phyloP scores from a whole-genome alignment of 2,797 vertebrate genomes.

The Eulemur rubriventer region DNA sequence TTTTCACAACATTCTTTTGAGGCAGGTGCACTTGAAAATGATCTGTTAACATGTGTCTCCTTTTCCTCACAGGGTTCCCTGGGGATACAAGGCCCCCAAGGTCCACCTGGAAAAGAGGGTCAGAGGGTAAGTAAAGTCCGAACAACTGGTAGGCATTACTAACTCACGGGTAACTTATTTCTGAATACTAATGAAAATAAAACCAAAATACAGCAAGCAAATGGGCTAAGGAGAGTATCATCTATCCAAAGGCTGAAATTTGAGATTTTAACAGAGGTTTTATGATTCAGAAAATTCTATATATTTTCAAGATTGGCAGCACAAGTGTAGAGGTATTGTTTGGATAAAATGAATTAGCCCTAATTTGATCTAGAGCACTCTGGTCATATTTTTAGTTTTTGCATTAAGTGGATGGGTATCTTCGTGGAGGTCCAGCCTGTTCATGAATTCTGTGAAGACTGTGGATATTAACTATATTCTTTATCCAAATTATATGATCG shows the following conservation, averaged over 20 bases:
- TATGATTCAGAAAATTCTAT: constrained; percentile 80
- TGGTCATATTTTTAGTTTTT: not conserved
- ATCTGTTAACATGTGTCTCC: constrained; percentile 61
- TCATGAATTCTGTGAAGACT: not conserved
- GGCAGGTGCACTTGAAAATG: constrained; percentile 55
- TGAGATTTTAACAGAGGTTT: constrained; percentile 82
- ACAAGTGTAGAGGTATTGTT: constrained; percentile 79
- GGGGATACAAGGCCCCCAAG: constrained; percentile 89
- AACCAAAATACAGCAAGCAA: constrained; percentile 75
- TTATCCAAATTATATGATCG: constrained; percentile 30
- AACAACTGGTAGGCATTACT: constrained; percentile 71
- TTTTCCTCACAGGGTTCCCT: constrained; percentile 86
- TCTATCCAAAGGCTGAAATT: constrained; percentile 69
- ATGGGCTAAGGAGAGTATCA: constrained; percentile 69
- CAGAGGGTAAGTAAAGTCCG: constrained; percentile 94
- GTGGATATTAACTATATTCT: not conserved
- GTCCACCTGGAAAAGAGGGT: constrained; percentile 94
- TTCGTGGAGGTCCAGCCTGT: not conserved
- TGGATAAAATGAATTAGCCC: constrained; percentile 16
- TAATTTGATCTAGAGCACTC: constrained; percentile 47
- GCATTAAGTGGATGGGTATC: not conserved
- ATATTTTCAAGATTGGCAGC: constrained; percentile 84
- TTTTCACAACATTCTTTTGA: constrained; percentile 39
- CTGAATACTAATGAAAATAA: constrained; percentile 72
- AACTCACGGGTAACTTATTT: constrained; percentile 47